phyloP scores from a whole-genome alignment of 2,888 invertebrate genomes.

The Pachliopta kotzebuea region DNA sequence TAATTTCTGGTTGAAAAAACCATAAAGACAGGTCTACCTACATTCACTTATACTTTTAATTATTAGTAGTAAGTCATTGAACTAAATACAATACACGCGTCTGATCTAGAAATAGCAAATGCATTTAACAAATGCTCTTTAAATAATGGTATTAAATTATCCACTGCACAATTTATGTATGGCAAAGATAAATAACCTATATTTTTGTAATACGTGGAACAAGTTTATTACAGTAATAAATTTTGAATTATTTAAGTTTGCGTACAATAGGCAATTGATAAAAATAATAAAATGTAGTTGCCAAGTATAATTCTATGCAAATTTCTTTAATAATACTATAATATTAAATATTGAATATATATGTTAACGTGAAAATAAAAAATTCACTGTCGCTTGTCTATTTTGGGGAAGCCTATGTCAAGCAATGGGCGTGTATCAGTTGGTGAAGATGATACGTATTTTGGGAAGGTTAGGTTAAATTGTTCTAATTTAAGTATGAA shows the following conservation, averaged over 20 bases:
- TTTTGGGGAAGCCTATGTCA: too few relatives aligned
- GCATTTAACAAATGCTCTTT: conserved; percentile 5
- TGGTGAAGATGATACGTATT: too few relatives aligned
- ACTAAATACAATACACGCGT: conserved; percentile 2
- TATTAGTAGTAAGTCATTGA: conserved; percentile 4
- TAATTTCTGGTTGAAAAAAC: too few relatives aligned
- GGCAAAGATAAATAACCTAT: conserved; percentile 16
- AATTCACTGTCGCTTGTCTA: neutral
- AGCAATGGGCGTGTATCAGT: too few relatives aligned
- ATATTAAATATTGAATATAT: neutral
- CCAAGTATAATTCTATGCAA: neutral
- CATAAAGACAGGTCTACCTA: neutral
- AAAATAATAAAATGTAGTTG: neutral
- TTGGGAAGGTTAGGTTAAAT: neutral
- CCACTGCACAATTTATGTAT: conserved; percentile 9
- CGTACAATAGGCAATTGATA: neutral
- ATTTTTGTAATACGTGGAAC: neutral
- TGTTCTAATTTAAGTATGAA: neutral
- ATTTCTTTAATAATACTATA: neutral
- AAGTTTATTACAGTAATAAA: neutral
- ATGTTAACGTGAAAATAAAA: neutral
- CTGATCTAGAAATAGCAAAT: conserved; percentile 1
- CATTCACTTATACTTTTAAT: neutral
- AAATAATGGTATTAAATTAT: conserved; percentile 16
- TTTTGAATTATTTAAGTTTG: neutral